These are phyloP conservation scores for Neosilurus hyrtlii DNA, from an alignment of 2,797 vertebrate species.

Conservation along the genomic window DNA sequence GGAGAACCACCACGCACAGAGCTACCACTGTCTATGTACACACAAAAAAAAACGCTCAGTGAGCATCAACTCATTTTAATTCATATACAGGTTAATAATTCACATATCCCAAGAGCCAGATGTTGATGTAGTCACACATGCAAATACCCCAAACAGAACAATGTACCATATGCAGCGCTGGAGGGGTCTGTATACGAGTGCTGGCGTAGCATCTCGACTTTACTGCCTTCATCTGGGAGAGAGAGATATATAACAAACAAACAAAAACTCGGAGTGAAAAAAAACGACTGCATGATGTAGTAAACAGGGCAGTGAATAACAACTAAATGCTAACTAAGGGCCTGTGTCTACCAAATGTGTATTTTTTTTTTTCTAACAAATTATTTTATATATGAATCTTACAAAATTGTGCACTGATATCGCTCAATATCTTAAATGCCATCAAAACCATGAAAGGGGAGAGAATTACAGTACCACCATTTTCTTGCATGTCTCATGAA, in stretches of 20 bases:
- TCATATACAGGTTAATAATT: background rate
- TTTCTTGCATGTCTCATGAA: too few species aligned
- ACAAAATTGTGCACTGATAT: too few species aligned
- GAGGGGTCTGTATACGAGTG: slow-evolving; percentile 51
- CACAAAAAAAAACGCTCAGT: slow-evolving; percentile 29
- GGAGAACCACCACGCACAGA: slow-evolving; percentile 61
- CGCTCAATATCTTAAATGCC: too few species aligned
- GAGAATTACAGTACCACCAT: too few species aligned
- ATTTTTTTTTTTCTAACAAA: too few species aligned
- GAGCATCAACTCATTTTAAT: background rate
- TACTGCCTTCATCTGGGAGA: slow-evolving; percentile 51
- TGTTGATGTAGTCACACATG: slow-evolving; percentile 20
- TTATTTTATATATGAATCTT: too few species aligned
- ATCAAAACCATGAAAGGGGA: too few species aligned
- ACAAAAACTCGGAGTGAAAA: too few species aligned
- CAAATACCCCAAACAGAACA: slow-evolving; percentile 6
- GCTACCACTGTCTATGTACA: slow-evolving; percentile 63
- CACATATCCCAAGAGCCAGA: slow-evolving; percentile 13
- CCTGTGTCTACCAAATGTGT: too few species aligned
- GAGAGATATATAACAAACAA: background rate
- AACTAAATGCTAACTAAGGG: background rate
- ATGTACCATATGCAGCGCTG: slow-evolving; percentile 38
- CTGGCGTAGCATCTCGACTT: slow-evolving; percentile 36
- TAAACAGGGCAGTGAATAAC: background rate
- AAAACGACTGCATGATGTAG: too few species aligned